Conservation (phyloP, 2,113 vertebrate species). For the Anarhynchus alexandrinus region DNA sequence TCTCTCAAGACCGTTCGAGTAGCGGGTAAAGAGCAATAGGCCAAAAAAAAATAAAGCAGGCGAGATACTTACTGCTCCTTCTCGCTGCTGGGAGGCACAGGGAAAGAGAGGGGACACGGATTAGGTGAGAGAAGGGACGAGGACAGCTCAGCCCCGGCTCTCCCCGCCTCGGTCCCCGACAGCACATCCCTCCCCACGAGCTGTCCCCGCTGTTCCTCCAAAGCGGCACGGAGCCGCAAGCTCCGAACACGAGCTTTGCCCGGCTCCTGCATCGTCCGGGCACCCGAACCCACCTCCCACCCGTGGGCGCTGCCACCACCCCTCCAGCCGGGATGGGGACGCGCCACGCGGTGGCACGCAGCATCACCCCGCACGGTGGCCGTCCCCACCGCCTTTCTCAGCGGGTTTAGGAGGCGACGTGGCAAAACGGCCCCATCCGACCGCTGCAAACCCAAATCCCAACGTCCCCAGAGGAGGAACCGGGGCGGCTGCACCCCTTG, state of each 20-base stretch:
- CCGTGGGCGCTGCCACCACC: not conserved
- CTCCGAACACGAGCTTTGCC: rapidly evolving
- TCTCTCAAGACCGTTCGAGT: rapidly evolving
- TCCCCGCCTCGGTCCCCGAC: not conserved
- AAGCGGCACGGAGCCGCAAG: rapidly evolving
- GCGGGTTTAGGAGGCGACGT: rapidly evolving
- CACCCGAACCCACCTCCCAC: not conserved
- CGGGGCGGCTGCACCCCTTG: rapidly evolving
- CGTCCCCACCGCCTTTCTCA: not conserved
- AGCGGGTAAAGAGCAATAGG: not conserved
- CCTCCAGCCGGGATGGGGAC: rapidly evolving
- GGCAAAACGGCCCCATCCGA: rapidly evolving
- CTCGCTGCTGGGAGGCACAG: conserved; percentile 76
- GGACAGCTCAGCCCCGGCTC: not conserved
- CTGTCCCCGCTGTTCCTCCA: not conserved
- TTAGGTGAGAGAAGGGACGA: not conserved
- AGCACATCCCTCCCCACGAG: rapidly evolving
- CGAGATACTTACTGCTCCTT: conserved; percentile 89
- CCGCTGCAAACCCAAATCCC: rapidly evolving
- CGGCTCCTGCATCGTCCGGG: rapidly evolving
- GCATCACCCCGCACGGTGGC: not conserved
- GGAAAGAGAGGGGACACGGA: not conserved
- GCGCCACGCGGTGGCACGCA: rapidly evolving
- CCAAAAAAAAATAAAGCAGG: not conserved
- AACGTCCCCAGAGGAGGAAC: not conserved